Percentiles rank a stretch among this genome's conserved stretches.
phyloP scores from a whole-genome alignment of 2,797 vertebrate species.

The Clarias fuscus region DNA sequence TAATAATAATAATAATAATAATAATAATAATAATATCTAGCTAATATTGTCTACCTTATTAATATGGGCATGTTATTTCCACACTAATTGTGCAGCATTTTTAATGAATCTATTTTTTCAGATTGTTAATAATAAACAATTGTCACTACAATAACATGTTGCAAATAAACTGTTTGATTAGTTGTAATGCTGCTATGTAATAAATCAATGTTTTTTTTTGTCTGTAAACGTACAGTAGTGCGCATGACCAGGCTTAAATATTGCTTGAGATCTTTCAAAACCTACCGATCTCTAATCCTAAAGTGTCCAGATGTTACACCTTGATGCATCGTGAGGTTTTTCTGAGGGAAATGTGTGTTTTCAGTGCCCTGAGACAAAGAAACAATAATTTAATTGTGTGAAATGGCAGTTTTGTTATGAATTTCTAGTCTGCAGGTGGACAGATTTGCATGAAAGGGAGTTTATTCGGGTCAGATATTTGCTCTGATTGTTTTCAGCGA shows the following conservation, averaged over 20 bases:
- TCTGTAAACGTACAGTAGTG: too few species aligned
- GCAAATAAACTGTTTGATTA: not conserved
- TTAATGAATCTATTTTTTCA: not conserved
- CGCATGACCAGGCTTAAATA: not conserved
- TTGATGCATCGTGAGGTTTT: not conserved
- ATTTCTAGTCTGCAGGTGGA: constrained; percentile 2
- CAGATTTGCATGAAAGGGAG: not conserved
- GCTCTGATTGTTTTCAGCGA: constrained; percentile 14
- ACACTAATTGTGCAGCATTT: not conserved
- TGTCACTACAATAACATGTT: not conserved
- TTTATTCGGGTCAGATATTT: constrained; percentile 14
- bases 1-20: not conserved
- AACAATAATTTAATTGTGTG: constrained; percentile 21
- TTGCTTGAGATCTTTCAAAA: not conserved
- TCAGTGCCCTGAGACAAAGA: not conserved
- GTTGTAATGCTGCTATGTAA: not conserved
- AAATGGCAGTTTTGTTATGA: not conserved
- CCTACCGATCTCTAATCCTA: not conserved
- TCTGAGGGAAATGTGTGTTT: not conserved
- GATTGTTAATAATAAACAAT: not conserved
- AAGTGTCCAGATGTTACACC: not conserved
- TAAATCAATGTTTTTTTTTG: not conserved
- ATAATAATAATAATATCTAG: not conserved
- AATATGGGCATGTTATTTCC: not conserved
- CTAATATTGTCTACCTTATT: not conserved